These are phyloP conservation scores for Mionectes macconnelli DNA, from an alignment of 2,113 vertebrate species.

Conservation along the genomic window DNA sequence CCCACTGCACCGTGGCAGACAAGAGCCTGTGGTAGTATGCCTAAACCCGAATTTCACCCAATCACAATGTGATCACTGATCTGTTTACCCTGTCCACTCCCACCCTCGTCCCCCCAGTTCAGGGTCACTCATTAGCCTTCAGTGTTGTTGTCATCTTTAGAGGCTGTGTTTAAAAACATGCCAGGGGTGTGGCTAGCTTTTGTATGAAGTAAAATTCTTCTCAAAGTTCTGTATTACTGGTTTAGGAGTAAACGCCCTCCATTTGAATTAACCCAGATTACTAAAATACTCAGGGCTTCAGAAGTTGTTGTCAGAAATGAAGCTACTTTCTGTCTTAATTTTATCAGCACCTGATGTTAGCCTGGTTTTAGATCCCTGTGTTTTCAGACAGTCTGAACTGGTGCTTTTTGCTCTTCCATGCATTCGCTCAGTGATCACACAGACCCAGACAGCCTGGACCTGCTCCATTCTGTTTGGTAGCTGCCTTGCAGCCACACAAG, in stretches of 20 bases:
- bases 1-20: not conserved
- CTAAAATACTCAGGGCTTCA: not conserved
- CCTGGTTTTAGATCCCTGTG: not conserved
- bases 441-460: not conserved
- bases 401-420: not conserved
- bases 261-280: not conserved
- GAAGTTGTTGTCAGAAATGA: not conserved
- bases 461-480: not conserved
- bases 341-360: not conserved
- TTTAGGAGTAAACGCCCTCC: not conserved
- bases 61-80: not conserved
- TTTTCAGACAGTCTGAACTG: not conserved
- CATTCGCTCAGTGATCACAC: accelerated
- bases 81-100: not conserved
- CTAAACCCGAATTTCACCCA: not conserved
- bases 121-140: not conserved
- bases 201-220: not conserved
- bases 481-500: not conserved
- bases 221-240: not conserved
- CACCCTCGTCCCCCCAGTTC: not conserved
- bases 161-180: not conserved
- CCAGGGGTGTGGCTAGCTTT: not conserved
- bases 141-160: not conserved
- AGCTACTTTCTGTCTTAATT: not conserved
- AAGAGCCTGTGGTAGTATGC: not conserved